Evolutionary conservation across 2,888 invertebrate species (phyloP).

Genomic region (Muscina levida): DNA sequence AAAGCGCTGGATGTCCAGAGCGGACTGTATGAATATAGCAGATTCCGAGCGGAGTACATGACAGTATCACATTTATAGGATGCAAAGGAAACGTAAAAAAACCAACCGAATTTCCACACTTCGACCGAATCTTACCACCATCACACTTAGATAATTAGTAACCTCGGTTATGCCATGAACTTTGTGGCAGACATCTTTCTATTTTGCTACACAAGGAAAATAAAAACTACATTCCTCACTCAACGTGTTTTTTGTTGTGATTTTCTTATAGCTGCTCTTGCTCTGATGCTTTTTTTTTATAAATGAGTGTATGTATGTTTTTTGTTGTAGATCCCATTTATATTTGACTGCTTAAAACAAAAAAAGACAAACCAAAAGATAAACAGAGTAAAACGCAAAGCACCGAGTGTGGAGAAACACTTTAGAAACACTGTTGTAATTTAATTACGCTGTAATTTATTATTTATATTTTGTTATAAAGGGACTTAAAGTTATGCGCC

Average conservation of each 20-base stretch:
- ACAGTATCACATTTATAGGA: too few species aligned
- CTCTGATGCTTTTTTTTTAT: background rate
- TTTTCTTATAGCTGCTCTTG: background rate
- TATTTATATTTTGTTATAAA: constrained; percentile 49
- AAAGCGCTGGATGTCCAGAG: too few species aligned
- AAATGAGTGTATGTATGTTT: background rate
- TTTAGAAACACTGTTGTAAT: constrained; percentile 46
- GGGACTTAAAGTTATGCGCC: constrained; percentile 27
- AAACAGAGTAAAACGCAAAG: background rate
- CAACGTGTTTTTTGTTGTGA: background rate
- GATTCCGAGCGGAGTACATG: too few species aligned
- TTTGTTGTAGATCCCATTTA: background rate
- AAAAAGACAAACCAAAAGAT: background rate
- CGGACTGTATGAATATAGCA: too few species aligned
- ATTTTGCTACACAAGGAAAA: too few species aligned
- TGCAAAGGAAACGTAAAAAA: too few species aligned
- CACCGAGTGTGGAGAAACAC: background rate
- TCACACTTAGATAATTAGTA: too few species aligned
- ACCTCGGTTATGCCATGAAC: too few species aligned
- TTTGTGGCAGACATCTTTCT: too few species aligned
- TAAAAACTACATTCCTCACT: too few species aligned
- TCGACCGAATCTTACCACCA: too few species aligned
- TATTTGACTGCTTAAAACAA: background rate
- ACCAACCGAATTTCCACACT: too few species aligned
- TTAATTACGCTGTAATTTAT: constrained; percentile 54